Percentiles rank a stretch among this genome's conserved stretches.
Conservation (phyloP, 2,888 invertebrate genomes). For the Biston betularia region DNA sequence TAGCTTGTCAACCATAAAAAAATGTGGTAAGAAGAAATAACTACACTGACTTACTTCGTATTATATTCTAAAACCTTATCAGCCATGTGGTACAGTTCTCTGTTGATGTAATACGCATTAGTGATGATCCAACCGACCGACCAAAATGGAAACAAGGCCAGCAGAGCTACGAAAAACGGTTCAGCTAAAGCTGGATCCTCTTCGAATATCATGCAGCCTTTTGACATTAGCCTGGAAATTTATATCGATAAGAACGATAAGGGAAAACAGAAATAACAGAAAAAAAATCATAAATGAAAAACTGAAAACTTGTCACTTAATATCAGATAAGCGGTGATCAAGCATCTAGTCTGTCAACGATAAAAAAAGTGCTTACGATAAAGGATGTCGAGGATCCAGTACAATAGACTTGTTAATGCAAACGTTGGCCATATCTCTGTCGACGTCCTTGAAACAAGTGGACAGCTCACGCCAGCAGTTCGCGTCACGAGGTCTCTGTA, state of each 20-base stretch:
- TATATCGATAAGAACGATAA: neutral
- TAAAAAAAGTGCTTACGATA: conserved; percentile 60
- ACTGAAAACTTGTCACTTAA: too few species aligned
- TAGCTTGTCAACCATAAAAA: neutral
- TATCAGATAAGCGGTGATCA: too few species aligned
- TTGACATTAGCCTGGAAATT: conserved; percentile 65
- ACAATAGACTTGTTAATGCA: conserved; percentile 69
- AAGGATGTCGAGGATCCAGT: conserved; percentile 68
- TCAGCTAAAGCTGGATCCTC: conserved; percentile 66
- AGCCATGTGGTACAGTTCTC: conserved; percentile 65
- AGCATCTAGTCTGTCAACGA: too few species aligned
- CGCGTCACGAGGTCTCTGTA: conserved; percentile 56
- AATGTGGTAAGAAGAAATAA: neutral
- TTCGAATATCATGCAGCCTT: conserved; percentile 68
- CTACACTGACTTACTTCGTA: conserved; percentile 53
- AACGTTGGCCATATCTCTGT: conserved; percentile 67
- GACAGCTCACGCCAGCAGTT: conserved; percentile 74
- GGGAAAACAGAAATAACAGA: too few species aligned
- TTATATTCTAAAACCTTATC: conserved; percentile 58
- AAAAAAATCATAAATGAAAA: too few species aligned
- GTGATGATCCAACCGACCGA: conserved; percentile 60
- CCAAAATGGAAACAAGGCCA: conserved; percentile 68
- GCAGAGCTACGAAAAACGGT: conserved; percentile 67
- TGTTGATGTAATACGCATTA: conserved; percentile 65
- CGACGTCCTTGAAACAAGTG: conserved; percentile 68